Evolutionary conservation across 2,113 vertebrate species (phyloP).

Genomic region (Xiphophorus maculatus): DNA sequence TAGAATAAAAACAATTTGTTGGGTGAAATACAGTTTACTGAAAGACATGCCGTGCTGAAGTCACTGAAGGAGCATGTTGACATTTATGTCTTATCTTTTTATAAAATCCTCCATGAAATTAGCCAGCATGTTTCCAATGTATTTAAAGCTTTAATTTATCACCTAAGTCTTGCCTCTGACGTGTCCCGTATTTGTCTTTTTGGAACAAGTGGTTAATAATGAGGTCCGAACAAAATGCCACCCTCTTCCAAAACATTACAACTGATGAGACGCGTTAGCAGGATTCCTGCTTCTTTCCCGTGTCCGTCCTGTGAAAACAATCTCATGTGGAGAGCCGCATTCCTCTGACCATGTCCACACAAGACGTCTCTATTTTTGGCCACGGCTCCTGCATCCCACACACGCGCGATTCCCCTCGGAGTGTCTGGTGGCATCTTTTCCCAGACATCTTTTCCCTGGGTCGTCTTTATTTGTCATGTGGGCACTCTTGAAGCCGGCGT

Average conservation of each 20-base stretch:
- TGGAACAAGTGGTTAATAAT: conserved; percentile 8
- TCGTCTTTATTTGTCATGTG: conserved; percentile 60
- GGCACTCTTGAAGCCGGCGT: conserved; percentile 34
- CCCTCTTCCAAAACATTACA: background rate
- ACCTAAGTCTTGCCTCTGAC: background rate
- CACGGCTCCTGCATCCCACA: conserved; percentile 61
- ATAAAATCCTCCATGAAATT: background rate
- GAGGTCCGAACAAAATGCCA: conserved; percentile 4
- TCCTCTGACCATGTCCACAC: conserved; percentile 59
- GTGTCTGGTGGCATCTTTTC: conserved; percentile 68
- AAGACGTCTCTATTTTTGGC: conserved; percentile 71
- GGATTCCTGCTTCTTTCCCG: conserved; percentile 45
- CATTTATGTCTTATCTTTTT: too few species aligned
- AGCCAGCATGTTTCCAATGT: background rate
- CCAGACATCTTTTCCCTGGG: conserved; percentile 68
- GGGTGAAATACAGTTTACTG: background rate
- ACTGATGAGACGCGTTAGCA: conserved; percentile 12
- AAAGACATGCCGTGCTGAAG: background rate
- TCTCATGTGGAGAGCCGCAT: conserved; percentile 42
- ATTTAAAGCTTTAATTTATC: background rate
- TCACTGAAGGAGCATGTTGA: background rate
- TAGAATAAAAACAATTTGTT: background rate
- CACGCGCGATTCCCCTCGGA: conserved; percentile 67
- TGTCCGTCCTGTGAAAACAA: conserved; percentile 57
- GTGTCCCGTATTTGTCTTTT: background rate